Base-by-base conservation (phyloP, 2,888 invertebrate species). In the Heteromyza rotundicornis region DNA sequence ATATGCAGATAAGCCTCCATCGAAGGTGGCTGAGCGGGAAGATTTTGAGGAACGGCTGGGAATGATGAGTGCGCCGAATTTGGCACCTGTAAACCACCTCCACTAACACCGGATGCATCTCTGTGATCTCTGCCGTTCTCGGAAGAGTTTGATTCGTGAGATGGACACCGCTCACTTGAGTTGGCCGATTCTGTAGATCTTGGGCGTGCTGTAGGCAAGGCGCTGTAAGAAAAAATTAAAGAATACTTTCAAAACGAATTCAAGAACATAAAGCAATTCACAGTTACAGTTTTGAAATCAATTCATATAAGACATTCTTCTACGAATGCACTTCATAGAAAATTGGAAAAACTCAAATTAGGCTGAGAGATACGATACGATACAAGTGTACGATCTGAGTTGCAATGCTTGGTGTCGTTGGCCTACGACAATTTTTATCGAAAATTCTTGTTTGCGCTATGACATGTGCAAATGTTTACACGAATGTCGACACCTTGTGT, bases 1-100 rank as follows among this genome's bases (percentile, higher is more conserved):
- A 81, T 81, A 63, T 89, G 89, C 62, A 92, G 86, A 79, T 92
- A 92, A n/a, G 92, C 92, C 64, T 92, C 92, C 85, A 92, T 92
- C 2, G 92, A 91, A 51, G 92, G 91, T 20, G 91, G 90, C 80
- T 91, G 92, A 27, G 73, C 76, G 51, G 78, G 72, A 59, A 80
- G 89, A 87, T 64, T 91, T 88, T 76, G 91, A 65, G 79, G 80
- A 70, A 78, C 74, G 63, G 79, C 75, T 64, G 81, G 78, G 74
- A 81, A 81, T 74, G 79, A 70, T 52, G 79, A 69, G 20, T 76
- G 75, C 60, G 76, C 65, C 24, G 75, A 63, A 14, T 64, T 67
- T 56, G 71, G 66, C 57, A 69, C 67, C 55, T 57, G 69, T 59
- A 77, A 59, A 35, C 70, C 68, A 7, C 70, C 72, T 1, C 63